Evolutionary conservation across 1,140 invertebrate genomes (phyloP).

Genomic region (Trialeurodes vaporariorum): DNA sequence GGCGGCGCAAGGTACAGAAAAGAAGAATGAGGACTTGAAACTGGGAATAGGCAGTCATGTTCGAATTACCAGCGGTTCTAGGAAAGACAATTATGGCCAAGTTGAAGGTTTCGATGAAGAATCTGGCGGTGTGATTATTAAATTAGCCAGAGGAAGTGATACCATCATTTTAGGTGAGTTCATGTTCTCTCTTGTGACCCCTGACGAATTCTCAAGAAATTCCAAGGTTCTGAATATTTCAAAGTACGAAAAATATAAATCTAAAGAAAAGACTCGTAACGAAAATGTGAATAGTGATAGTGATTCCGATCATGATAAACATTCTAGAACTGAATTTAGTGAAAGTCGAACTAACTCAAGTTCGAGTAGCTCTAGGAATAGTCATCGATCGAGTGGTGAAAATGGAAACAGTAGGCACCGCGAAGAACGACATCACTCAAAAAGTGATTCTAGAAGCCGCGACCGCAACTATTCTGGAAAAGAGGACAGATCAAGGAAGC

Average conservation of each 20-base stretch:
- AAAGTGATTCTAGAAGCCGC: neutral
- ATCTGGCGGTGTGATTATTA: conserved; percentile 63
- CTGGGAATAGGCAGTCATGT: conserved; percentile 55
- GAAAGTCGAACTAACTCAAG: neutral
- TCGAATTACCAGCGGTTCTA: conserved; percentile 55
- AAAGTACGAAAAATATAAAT: conserved; percentile 24
- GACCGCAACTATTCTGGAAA: neutral
- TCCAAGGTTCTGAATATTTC: conserved; percentile 44
- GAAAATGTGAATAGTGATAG: neutral
- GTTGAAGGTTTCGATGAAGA: conserved; percentile 78
- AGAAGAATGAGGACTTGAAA: conserved; percentile 46
- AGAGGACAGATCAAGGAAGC: neutral
- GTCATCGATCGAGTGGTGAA: neutral
- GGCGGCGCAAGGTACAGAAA: conserved; percentile 40
- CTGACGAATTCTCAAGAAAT: conserved; percentile 64
- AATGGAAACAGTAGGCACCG: neutral
- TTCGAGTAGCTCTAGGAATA: neutral
- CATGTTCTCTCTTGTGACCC: conserved; percentile 57
- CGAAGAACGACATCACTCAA: neutral
- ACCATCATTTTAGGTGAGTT: conserved; percentile 63
- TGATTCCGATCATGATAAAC: neutral
- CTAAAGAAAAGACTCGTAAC: neutral
- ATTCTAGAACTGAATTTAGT: neutral
- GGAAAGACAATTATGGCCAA: conserved; percentile 66
- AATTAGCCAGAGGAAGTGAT: conserved; percentile 56